Evolutionary conservation across 2,888 invertebrate species (phyloP), one percentile per base, ranked within the genome.

Genomic region (Sericinus montela): DNA sequence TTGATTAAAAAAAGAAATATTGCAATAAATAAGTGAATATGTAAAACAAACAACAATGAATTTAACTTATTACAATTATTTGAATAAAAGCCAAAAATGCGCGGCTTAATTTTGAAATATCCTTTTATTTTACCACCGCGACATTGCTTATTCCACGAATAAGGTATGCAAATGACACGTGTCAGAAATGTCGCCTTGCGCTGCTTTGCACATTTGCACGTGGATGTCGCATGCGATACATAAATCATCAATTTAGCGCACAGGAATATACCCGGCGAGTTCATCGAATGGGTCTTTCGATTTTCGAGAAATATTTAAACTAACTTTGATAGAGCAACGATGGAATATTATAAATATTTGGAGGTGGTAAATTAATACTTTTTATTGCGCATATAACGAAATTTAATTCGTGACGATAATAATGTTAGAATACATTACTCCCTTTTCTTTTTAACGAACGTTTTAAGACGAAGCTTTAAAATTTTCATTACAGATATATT

Each of bases 221-320:
- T 54, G 56, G 59, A 62, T 65, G 60, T 59, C 62, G 59, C 63
- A 67, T 51, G 42, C 47, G 65, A 63, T 61, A 64, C 72, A 84
- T 85, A 82, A 84, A 85, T 86, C 84, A 86, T 81, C 65, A 59
- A 72, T 76, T 80, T 71, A 72, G 75, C 74, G 75, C 76, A 68
- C 68, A 59, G 67, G 63, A 67, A 70, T 67, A 69, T 63, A 70
- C 67, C 66, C 57, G 53, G 30, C 34, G 69, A 72, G 74, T 71
- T 74, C 79, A 80, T 78, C 68, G 77, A 61, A 68, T 66, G 60
- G 68, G 70, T 75, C 66, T 69, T 74, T 66, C 72, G 71, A 78
- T 77, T 78, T 72, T 62, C 68, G 69, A 65, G 69, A 69, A 69
- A 67, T 69, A 69, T 70, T 68, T 68, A 65, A 62, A 63, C 58